Conservation (phyloP, 2,888 invertebrate genomes). For the Muschampia plurimacula region DNA sequence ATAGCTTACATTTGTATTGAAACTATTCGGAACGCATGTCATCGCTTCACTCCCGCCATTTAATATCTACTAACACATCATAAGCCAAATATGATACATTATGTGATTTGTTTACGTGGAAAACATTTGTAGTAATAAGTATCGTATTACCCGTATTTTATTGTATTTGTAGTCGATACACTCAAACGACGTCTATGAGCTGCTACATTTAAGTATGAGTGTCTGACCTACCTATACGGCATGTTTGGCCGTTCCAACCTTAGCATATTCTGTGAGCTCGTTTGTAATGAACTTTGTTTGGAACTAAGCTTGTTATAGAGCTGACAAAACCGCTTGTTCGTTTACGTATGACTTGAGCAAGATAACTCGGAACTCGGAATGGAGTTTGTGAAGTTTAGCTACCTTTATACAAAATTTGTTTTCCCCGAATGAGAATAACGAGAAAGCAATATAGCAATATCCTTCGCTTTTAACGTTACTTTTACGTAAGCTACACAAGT, state of each 20-base stretch:
- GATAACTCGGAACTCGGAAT: not conserved
- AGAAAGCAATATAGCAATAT: not conserved
- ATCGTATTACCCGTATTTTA: too few relatives aligned
- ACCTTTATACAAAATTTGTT: not conserved
- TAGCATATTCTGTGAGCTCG: not conserved
- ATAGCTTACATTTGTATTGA: too few relatives aligned
- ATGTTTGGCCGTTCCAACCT: not conserved
- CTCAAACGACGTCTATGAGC: too few relatives aligned
- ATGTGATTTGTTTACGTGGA: too few relatives aligned
- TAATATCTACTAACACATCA: too few relatives aligned
- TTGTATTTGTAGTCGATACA: too few relatives aligned
- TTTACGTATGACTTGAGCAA: constrained; percentile 19
- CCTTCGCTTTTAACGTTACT: not conserved
- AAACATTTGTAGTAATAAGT: too few relatives aligned
- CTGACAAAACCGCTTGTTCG: constrained; percentile 22
- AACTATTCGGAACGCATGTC: too few relatives aligned
- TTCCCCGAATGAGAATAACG: not conserved
- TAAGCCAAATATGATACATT: too few relatives aligned
- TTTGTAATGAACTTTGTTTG: constrained; percentile 27
- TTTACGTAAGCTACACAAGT: too few relatives aligned
- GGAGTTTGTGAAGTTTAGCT: not conserved
- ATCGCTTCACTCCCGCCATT: too few relatives aligned
- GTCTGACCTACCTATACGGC: not conserved
- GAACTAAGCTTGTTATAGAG: constrained; percentile 21
- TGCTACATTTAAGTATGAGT: not conserved